A percentile compares a stretch with the other conserved stretches of the same genome.
Conservation (phyloP, 2,888 invertebrate species). For the Brenthis daphne region DNA sequence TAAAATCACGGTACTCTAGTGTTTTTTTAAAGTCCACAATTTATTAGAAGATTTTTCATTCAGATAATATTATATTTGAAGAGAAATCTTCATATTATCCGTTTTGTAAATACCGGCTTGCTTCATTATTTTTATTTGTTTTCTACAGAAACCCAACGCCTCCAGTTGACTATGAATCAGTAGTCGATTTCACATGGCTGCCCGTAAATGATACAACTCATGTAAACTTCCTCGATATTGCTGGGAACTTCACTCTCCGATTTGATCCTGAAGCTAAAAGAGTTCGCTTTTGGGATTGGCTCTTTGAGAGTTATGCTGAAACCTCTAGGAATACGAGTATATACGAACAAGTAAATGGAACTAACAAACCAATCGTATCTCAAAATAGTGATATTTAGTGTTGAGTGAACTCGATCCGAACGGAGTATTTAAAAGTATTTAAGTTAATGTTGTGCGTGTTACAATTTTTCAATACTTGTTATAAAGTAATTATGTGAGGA, state of each 20-base stretch:
- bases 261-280: conserved; percentile 79
- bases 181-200: conserved; percentile 78
- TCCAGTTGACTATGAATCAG: conserved; percentile 70
- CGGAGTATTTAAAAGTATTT: conserved; percentile 32
- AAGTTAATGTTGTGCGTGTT: conserved; percentile 33
- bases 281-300: conserved; percentile 82
- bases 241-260: conserved; percentile 73
- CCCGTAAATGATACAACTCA: conserved; percentile 68
- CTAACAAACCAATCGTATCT: neutral
- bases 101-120: no score
- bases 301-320: conserved; percentile 64
- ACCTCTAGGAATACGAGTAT: conserved; percentile 20
- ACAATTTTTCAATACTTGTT: conserved; percentile 6
- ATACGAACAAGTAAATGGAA: neutral
- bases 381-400: conserved; percentile 16
- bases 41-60: no score
- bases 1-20: no score
- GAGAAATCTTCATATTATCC: no score
- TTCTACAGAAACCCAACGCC: conserved; percentile 80
- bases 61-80: no score
- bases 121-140: neutral
- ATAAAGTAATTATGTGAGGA: conserved; percentile 3
- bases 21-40: no score
- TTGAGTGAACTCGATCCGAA: conserved; percentile 15
- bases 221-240: conserved; percentile 79